Percentiles rank a stretch among this genome's conserved stretches.
Conservation (phyloP, 2,797 vertebrate species). For the Platalea minor region DNA sequence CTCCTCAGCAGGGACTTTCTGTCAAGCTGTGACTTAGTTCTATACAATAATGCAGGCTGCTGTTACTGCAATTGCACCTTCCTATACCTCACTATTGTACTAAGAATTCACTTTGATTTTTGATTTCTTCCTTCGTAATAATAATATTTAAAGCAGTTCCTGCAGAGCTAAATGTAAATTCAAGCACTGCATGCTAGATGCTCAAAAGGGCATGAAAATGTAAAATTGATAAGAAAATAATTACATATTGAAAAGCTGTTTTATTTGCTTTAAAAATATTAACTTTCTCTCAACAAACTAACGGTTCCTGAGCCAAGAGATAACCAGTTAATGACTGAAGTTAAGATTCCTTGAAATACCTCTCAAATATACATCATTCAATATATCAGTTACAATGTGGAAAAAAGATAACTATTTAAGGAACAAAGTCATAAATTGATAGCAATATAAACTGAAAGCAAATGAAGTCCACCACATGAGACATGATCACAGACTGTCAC, state of each 20-base stretch:
- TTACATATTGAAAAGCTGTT: slow-evolving; percentile 58
- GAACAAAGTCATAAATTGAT: slow-evolving; percentile 66
- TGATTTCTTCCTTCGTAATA: slow-evolving; percentile 70
- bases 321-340: slow-evolving; percentile 60
- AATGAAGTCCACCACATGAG: slow-evolving; percentile 64
- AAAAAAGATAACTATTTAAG: slow-evolving; percentile 62
- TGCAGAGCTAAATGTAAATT: slow-evolving; percentile 68
- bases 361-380: slow-evolving; percentile 59
- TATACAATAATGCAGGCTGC: slow-evolving; percentile 68
- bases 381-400: slow-evolving; percentile 54
- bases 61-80: slow-evolving; percentile 78
- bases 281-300: slow-evolving; percentile 49
- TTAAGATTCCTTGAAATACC: slow-evolving; percentile 58
- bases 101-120: slow-evolving; percentile 79
- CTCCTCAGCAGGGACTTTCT: slow-evolving; percentile 88
- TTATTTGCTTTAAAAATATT: slow-evolving; percentile 62
- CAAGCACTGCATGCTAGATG: slow-evolving; percentile 42
- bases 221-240: slow-evolving; percentile 71
- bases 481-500: slow-evolving; percentile 68
- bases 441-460: slow-evolving; percentile 65
- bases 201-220: slow-evolving; percentile 66
- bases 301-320: slow-evolving; percentile 39
- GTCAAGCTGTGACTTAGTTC: slow-evolving; percentile 81
- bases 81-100: slow-evolving; percentile 65
- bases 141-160: slow-evolving; percentile 70